Conservation (phyloP, 2,888 invertebrate species). For the Rhorus exstirpatorius region DNA sequence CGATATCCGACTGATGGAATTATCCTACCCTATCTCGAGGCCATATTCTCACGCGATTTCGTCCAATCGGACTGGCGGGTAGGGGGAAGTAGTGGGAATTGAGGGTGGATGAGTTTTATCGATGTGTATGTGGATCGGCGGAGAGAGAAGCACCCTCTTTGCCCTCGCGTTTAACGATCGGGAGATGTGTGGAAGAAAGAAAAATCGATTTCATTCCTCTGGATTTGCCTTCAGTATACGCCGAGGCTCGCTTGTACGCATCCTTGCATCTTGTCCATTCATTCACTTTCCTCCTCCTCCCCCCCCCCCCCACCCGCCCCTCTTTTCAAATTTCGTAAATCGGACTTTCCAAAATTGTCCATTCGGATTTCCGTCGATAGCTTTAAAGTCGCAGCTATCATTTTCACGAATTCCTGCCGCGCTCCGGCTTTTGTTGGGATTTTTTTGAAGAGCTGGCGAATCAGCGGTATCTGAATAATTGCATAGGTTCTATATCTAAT, state of each 20-base stretch:
- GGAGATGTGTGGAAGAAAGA: slow-evolving; percentile 1
- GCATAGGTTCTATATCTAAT: no score
- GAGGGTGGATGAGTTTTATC: slow-evolving; percentile 43
- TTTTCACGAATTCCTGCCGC: no score
- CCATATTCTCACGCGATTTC: slow-evolving; percentile 79
- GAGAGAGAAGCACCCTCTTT: slow-evolving; percentile 33
- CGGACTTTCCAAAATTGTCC: no score
- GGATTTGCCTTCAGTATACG: not conserved
- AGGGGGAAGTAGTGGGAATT: slow-evolving; percentile 27
- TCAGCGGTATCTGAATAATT: no score
- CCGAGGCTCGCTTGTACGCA: no score
- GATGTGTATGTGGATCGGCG: slow-evolving; percentile 25
- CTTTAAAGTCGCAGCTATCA: no score
- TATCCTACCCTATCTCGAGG: slow-evolving; percentile 77
- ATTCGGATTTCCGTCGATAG: not conserved
- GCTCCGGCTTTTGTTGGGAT: no score
- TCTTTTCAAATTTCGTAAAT: no score
- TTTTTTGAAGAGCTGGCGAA: not conserved
- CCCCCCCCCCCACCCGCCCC: no score
- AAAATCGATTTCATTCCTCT: not conserved
- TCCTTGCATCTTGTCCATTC: not conserved
- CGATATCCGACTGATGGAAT: slow-evolving; percentile 79
- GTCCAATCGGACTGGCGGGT: slow-evolving; percentile 72
- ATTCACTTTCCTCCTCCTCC: not conserved
- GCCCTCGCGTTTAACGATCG: not conserved